Percentiles rank a stretch among this genome's conserved stretches.
phyloP scores from a whole-genome alignment of 2,113 vertebrate genomes.

The Spheniscus mendiculus region DNA sequence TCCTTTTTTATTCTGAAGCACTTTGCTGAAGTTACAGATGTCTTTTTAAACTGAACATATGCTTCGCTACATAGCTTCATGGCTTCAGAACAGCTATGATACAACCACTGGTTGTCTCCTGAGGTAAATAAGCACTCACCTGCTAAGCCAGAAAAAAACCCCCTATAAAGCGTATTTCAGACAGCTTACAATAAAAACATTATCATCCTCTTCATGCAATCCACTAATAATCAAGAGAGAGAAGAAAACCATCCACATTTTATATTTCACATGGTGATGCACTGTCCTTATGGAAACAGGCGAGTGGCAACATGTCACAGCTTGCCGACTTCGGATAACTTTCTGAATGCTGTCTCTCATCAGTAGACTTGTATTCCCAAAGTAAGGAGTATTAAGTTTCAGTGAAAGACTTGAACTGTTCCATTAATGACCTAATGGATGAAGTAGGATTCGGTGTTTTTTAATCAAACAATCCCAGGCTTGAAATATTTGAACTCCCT shows the following conservation, averaged over 20 bases:
- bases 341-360: background rate
- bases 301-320: background rate
- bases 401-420: background rate
- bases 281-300: background rate
- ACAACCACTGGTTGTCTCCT: background rate
- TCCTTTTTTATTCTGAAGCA: background rate
- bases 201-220: background rate
- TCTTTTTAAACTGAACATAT: background rate
- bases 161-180: background rate
- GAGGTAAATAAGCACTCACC: background rate
- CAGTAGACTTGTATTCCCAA: background rate
- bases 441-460: background rate
- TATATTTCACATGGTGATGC: background rate
- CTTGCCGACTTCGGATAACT: background rate
- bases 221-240: background rate
- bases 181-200: background rate
- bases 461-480: background rate
- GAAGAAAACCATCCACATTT: background rate
- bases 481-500: background rate
- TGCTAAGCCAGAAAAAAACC: background rate
- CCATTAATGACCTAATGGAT: background rate
- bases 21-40: background rate
- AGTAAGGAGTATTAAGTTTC: background rate
- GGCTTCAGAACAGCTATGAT: background rate
- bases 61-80: background rate